Evolutionary conservation across 2,888 invertebrate genomes (phyloP).

Genomic region (Oxystoma pomonae): DNA sequence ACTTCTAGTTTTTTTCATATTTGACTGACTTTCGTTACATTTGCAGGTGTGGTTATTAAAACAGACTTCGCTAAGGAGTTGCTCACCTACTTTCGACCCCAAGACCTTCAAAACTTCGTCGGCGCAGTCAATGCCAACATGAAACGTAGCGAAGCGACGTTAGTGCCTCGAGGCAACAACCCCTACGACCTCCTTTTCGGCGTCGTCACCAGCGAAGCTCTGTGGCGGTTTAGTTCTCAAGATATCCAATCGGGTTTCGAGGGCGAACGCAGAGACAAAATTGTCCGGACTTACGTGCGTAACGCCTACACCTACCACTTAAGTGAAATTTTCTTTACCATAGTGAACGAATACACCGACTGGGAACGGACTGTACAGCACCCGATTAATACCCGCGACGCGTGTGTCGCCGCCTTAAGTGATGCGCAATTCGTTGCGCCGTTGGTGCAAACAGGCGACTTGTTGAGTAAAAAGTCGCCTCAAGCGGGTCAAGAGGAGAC

Average conservation of each 20-base stretch:
- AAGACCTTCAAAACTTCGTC: conserved; percentile 61
- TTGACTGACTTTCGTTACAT: conserved; percentile 40
- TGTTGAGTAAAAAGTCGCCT: conserved; percentile 67
- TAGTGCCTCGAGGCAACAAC: conserved; percentile 55
- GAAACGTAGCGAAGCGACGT: conserved; percentile 59
- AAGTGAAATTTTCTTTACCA: conserved; percentile 94
- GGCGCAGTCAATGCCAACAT: conserved; percentile 58
- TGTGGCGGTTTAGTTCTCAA: conserved; percentile 82
- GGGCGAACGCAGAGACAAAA: conserved; percentile 81
- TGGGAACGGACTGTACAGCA: conserved; percentile 92
- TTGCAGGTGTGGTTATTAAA: conserved; percentile 79
- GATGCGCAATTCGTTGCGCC: conserved; percentile 95
- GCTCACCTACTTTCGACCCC: conserved; percentile 64
- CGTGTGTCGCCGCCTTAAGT: conserved; percentile 86
- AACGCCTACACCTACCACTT: conserved; percentile 94
- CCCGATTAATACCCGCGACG: conserved; percentile 83
- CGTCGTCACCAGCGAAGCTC: conserved; percentile 87
- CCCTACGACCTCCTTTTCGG: conserved; percentile 86
- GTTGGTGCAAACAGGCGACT: conserved; percentile 77
- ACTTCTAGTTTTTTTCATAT: too few relatives aligned
- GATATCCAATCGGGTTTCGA: conserved; percentile 84
- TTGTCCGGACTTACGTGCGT: conserved; percentile 86
- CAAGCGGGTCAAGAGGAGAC: conserved; percentile 54
- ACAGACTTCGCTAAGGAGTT: conserved; percentile 80
- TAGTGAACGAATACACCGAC: conserved; percentile 96